Percentiles rank a stretch among this genome's conserved stretches.
These are phyloP conservation scores for Sisor rabdophorus DNA, from an alignment of 2,113 vertebrate genomes.

Conservation along the genomic window DNA sequence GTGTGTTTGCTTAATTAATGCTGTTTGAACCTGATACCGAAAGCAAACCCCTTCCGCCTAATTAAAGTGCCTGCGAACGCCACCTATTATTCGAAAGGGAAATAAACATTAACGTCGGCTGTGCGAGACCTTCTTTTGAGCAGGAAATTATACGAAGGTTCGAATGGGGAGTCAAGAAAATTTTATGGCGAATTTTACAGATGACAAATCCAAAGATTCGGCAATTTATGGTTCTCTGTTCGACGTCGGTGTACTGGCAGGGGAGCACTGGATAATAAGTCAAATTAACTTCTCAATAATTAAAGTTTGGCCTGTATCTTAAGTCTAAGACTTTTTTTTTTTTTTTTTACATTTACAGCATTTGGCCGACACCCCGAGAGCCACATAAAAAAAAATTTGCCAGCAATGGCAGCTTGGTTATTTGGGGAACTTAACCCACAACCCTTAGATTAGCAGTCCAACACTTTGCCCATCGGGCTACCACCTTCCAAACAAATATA, in stretches of 20 bases:
- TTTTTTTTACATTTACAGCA: no score
- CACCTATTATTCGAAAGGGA: conserved; percentile 40
- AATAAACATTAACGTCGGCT: conserved; percentile 48
- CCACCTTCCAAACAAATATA: neutral
- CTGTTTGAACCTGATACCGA: conserved; percentile 36
- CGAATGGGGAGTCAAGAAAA: neutral
- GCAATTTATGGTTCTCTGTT: conserved; percentile 24
- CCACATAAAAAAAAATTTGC: no score
- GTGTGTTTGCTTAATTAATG: conserved; percentile 38
- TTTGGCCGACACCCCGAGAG: no score
- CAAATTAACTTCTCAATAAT: conserved; percentile 21
- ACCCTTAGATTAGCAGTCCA: no score
- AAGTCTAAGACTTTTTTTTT: no score
- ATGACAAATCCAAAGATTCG: conserved; percentile 21
- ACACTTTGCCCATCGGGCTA: no score
- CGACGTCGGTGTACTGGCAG: neutral
- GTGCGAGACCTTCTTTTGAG: conserved; percentile 35
- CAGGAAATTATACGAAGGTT: conserved; percentile 41
- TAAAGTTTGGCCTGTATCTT: conserved; percentile 14
- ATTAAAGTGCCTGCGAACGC: conserved; percentile 27
- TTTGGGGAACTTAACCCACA: no score
- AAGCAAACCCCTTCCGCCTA: conserved; percentile 4
- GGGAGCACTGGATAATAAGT: conserved; percentile 12
- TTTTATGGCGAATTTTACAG: conserved; percentile 15
- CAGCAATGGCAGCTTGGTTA: no score